phyloP scores from a whole-genome alignment of 2,888 invertebrate genomes.

The Allacma fusca region DNA sequence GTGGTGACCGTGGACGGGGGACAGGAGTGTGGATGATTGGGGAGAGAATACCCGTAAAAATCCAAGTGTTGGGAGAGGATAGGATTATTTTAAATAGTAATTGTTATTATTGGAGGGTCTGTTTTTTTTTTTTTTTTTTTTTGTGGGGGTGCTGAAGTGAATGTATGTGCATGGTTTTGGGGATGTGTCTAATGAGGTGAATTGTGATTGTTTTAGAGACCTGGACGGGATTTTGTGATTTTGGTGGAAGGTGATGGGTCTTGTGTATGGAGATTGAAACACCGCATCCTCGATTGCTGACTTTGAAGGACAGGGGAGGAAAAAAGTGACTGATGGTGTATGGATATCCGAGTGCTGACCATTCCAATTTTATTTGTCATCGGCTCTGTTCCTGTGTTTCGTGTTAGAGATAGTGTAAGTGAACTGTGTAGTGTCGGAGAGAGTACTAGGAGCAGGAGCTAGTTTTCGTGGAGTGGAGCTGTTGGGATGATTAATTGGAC shows the following conservation, averaged over 20 bases:
- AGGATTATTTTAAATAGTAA: background rate
- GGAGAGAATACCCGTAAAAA: background rate
- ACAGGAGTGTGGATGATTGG: background rate
- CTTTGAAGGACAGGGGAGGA: background rate
- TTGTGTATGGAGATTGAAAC: background rate
- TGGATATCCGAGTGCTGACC: conserved; percentile 10
- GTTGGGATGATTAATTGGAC: background rate
- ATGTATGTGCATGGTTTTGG: too few relatives aligned
- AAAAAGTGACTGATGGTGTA: background rate
- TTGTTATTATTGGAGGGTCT: background rate
- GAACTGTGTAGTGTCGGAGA: background rate
- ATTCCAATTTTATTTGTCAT: conserved; percentile 22
- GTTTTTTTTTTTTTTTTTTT: too few relatives aligned
- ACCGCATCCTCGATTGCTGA: background rate
- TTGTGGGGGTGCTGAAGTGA: too few relatives aligned
- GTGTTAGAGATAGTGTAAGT: background rate
- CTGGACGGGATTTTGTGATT: too few relatives aligned
- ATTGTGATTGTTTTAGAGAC: too few relatives aligned
- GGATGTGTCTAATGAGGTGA: too few relatives aligned
- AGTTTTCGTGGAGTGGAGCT: background rate
- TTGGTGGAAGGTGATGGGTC: background rate
- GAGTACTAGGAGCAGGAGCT: too few relatives aligned
- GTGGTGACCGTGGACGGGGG: background rate
- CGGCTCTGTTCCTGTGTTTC: background rate
- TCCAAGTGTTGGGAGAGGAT: background rate